Base-by-base conservation (phyloP, 2,113 vertebrate genomes). In the Stigmatopora nigra region DNA sequence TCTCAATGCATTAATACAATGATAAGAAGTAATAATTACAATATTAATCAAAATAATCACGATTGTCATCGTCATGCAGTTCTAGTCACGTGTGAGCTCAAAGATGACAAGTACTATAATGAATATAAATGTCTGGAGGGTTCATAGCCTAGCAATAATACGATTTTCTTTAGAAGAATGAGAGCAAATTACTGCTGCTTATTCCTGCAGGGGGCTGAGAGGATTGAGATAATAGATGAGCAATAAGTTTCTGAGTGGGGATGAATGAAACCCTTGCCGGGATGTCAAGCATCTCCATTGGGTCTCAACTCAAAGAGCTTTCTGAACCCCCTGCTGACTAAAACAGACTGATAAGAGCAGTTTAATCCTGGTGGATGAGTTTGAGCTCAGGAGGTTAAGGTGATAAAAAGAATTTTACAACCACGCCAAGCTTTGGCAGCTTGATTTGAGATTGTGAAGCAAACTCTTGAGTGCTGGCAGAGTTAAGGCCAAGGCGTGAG, bases 401-500 rank as follows among this genome's bases (percentile, higher is more conserved):
- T 65, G 71, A 79, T 71, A 55, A 59, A 19, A 63, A 63, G 65
- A 69, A 64, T 77, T 72, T 69, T 71, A 65, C 66, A 55, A 81
- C 63, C 19, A 7, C 38, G 38, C 13, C 68, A 65, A 64, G 67
- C 53, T 69, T 71, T 22, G 70, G 70, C 60, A 69, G 70, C 64
- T 70, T 45, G n/a, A 71, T 72, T 70, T 51, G 3, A 82, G 63
- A 69, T 74, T 11, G 51, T 63, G 74, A 68, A 70, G 79, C 58
- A 70, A 75, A 60, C n/a, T 41, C 38, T 60, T 6, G 38, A 67
- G 70, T 49, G 25, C 49, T 61, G 71, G 69, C 62, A 14, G 68
- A 13, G 10, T 11, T 31, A 61, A 38, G 63, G 75, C 76, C 83
- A 84, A 71, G n/a, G 47, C 45, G 73, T 85, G 87, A 87, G 60